These are phyloP conservation scores for Drosophila greeni DNA, from an alignment of 2,888 invertebrate species.

Conservation along the genomic window DNA sequence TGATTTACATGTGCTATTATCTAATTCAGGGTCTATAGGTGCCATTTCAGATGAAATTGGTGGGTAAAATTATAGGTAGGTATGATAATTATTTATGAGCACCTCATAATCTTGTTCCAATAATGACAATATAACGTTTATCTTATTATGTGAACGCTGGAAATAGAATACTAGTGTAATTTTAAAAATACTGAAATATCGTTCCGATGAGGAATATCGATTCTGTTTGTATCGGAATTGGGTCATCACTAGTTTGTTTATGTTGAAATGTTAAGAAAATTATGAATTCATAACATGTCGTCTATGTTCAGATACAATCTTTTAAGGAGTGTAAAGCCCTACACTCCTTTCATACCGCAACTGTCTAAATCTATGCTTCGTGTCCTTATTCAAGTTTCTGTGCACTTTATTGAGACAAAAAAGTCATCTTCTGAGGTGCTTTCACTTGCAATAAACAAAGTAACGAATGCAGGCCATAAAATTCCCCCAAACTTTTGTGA, in stretches of 20 bases:
- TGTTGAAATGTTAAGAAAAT: neutral
- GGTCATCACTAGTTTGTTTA: slow-evolving; percentile 17
- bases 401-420: slow-evolving; percentile 78
- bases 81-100: neutral
- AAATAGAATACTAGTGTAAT: neutral
- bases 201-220: slow-evolving; percentile 1
- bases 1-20: slow-evolving; percentile 1
- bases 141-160: neutral
- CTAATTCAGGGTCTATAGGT: no score
- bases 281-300: slow-evolving; percentile 65
- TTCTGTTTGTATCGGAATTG: neutral
- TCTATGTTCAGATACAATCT: slow-evolving; percentile 76
- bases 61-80: no score
- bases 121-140: no score
- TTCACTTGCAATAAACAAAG: slow-evolving; percentile 77
- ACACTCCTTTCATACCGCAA: slow-evolving; percentile 76
- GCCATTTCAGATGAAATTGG: neutral
- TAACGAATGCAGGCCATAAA: slow-evolving; percentile 77
- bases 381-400: slow-evolving; percentile 79
- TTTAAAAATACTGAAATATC: no score
- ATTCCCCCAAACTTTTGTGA: slow-evolving; percentile 80
- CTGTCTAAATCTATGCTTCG: slow-evolving; percentile 77
- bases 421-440: slow-evolving; percentile 78
- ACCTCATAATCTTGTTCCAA: neutral
- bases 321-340: slow-evolving; percentile 75